A percentile compares a stretch with the other conserved stretches of the same genome.
phyloP scores from a whole-genome alignment of 2,113 vertebrate genomes.

The Nasalis larvatus region DNA sequence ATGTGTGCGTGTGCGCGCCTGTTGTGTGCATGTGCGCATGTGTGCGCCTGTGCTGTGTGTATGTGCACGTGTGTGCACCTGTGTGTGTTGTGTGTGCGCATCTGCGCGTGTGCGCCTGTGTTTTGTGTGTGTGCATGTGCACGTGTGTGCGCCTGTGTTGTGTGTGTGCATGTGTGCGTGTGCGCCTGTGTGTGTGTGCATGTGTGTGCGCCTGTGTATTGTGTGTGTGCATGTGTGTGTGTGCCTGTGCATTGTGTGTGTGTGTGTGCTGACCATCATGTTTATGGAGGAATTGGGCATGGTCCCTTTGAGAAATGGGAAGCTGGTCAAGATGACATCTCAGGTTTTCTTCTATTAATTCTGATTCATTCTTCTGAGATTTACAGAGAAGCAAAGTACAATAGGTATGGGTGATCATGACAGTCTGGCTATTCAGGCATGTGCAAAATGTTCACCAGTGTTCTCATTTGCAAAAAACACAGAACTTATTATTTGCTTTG shows the following conservation, averaged over 20 bases:
- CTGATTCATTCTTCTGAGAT: rapidly evolving
- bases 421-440: rapidly evolving
- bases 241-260: neutral
- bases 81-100: too few relatives aligned
- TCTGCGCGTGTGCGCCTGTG: too few relatives aligned
- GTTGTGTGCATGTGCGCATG: too few relatives aligned
- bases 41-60: too few relatives aligned
- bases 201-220: neutral
- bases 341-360: rapidly evolving
- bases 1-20: too few relatives aligned
- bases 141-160: too few relatives aligned
- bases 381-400: neutral
- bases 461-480: neutral
- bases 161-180: too few relatives aligned
- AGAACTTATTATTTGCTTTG: neutral
- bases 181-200: neutral
- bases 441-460: too few relatives aligned
- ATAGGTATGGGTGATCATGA: neutral
- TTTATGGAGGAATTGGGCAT: neutral
- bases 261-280: neutral
- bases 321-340: neutral
- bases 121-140: too few relatives aligned
- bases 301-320: neutral
- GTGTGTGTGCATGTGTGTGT: neutral
- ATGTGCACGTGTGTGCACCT: rapidly evolving